These are phyloP conservation scores for Drosophila colorata DNA, from an alignment of 2,888 invertebrate genomes.

Conservation along the genomic window DNA sequence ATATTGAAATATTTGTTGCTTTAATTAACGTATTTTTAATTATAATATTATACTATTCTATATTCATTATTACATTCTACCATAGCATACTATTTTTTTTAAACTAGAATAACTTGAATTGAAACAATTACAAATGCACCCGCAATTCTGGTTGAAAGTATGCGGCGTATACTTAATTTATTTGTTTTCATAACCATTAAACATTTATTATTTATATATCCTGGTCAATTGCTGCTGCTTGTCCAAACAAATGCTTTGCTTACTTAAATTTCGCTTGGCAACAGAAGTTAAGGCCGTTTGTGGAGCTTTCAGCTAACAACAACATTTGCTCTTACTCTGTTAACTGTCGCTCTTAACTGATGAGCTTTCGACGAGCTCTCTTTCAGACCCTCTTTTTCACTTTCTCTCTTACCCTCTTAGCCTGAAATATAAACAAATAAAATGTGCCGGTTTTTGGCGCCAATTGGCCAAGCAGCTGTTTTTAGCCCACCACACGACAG, in stretches of 20 bases:
- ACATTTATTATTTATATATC: background rate
- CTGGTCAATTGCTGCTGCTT: background rate
- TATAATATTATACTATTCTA: no score
- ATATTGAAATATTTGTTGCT: no score
- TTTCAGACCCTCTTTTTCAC: slow-evolving; percentile 7
- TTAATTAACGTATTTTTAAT: no score
- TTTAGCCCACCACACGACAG: slow-evolving; percentile 50
- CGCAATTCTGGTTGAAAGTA: background rate
- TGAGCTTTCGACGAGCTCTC: slow-evolving; percentile 42
- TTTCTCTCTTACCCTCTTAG: background rate
- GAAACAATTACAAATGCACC: no score
- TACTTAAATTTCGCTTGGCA: slow-evolving; percentile 23
- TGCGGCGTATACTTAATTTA: slow-evolving; percentile 10
- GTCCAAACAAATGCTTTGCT: background rate
- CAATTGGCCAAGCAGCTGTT: slow-evolving; percentile 40
- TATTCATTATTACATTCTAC: no score
- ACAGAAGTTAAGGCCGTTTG: slow-evolving; percentile 8
- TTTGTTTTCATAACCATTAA: background rate
- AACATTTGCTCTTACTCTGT: slow-evolving; percentile 55
- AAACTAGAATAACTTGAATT: no score
- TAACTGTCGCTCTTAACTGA: slow-evolving; percentile 40
- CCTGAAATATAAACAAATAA: slow-evolving; percentile 54
- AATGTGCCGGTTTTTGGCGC: slow-evolving; percentile 62
- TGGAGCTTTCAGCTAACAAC: slow-evolving; percentile 60
- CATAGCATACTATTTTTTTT: no score